A percentile compares a stretch with the other conserved stretches of the same genome.
Conservation (phyloP, 2,797 vertebrate genomes). For the Protosalanx chinensis region DNA sequence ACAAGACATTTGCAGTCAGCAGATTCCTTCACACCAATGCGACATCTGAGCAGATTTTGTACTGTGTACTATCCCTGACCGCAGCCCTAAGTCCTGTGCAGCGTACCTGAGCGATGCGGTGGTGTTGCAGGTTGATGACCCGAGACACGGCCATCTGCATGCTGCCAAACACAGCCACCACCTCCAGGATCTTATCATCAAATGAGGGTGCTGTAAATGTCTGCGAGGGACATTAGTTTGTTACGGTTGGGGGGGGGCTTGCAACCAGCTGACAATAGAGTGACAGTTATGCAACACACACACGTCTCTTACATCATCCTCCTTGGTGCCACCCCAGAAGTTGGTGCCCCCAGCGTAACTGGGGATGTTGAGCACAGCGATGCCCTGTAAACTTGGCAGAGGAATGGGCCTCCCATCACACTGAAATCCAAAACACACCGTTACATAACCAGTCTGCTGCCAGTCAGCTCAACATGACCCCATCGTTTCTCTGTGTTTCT, state of each 20-base stretch:
- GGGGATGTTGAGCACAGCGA: conserved; percentile 94
- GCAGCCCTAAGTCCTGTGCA: neutral
- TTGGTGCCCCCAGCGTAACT: conserved; percentile 97
- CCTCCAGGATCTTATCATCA: conserved; percentile 95
- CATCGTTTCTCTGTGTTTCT: too few relatives aligned
- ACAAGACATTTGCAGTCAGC: too few relatives aligned
- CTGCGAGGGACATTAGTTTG: conserved; percentile 56
- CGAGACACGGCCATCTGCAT: conserved; percentile 98
- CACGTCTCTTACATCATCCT: conserved; percentile 84
- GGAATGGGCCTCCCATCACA: conserved; percentile 92
- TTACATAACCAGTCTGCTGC: conserved; percentile 7
- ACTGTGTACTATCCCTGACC: neutral
- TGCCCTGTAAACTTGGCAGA: conserved; percentile 93
- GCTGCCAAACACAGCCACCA: conserved; percentile 94
- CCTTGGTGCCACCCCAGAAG: conserved; percentile 98
- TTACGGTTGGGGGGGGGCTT: neutral
- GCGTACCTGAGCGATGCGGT: conserved; percentile 92
- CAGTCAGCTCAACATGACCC: too few relatives aligned
- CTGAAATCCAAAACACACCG: conserved; percentile 58
- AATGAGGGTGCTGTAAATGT: conserved; percentile 93
- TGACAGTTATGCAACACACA: conserved; percentile 1
- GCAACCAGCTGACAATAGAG: neutral
- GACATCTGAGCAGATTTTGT: neutral
- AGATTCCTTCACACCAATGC: neutral
- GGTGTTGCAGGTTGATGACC: conserved; percentile 94